These are phyloP conservation scores for Onychomys leucogaster DNA, from an alignment of 2,797 vertebrate genomes.

Conservation along the genomic window DNA sequence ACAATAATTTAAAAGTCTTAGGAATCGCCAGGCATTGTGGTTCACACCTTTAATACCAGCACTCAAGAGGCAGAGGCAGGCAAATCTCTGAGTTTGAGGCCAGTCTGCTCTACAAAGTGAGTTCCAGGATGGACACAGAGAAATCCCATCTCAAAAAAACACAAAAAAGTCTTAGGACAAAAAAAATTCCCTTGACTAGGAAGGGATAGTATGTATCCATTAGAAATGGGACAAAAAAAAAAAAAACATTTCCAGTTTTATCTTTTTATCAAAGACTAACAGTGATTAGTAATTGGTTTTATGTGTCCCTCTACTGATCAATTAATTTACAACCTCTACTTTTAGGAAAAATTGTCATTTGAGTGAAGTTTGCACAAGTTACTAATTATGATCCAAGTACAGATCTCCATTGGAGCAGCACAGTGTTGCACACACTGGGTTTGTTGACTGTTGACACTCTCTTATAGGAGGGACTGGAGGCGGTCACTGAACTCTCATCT, in stretches of 20 bases:
- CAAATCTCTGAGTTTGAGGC: no score
- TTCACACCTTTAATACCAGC: neutral
- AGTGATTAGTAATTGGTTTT: neutral
- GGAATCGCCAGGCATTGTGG: neutral
- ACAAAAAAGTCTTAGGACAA: neutral
- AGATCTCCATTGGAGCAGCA: neutral
- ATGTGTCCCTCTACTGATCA: neutral
- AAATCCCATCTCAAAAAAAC: neutral
- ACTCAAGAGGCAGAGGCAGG: neutral
- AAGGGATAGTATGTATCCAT: neutral
- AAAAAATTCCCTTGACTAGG: neutral
- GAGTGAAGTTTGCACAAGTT: neutral
- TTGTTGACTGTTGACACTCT: neutral
- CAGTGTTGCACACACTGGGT: neutral
- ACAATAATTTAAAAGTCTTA: neutral
- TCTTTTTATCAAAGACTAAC: conserved; percentile 4
- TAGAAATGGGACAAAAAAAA: neutral
- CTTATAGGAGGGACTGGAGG: neutral
- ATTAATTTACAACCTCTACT: neutral
- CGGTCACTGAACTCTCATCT: neutral
- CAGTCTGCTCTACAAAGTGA: neutral
- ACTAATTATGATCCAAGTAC: neutral
- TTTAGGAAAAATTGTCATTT: conserved; percentile 1
- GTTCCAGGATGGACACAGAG: neutral
- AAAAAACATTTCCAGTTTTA: neutral